These are phyloP conservation scores for Plecotus auritus DNA, from an alignment of 2,113 vertebrate genomes.

Conservation along the genomic window DNA sequence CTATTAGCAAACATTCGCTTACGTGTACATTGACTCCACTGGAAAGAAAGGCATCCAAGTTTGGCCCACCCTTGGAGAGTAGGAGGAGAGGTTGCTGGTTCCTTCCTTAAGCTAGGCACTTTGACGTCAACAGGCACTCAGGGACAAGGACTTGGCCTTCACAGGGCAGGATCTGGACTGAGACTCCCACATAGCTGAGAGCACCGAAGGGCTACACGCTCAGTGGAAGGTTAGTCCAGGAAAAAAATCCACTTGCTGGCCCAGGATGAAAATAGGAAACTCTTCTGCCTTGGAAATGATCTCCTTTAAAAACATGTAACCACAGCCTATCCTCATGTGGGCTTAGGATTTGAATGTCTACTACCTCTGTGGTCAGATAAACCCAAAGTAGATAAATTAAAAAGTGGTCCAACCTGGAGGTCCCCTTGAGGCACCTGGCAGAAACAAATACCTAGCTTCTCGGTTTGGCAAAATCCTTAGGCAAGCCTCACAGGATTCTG, in stretches of 20 bases:
- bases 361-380: not conserved
- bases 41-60: not conserved
- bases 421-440: not conserved
- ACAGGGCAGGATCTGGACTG: not conserved
- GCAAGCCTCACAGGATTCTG: not conserved
- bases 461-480: not conserved
- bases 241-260: not conserved
- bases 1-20: not conserved
- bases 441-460: not conserved
- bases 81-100: not conserved
- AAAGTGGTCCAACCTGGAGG: constrained; percentile 3
- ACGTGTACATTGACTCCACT: not conserved
- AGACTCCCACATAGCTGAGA: not conserved
- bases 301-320: not conserved
- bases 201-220: not conserved
- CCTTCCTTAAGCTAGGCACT: not conserved
- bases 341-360: not conserved
- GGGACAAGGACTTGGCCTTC: not conserved
- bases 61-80: not conserved
- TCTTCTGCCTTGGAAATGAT: not conserved
- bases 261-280: not conserved
- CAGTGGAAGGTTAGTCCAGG: not conserved
- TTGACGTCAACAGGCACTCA: not conserved
- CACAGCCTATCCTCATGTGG: not conserved
- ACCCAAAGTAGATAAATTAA: constrained; percentile 13